A percentile compares a stretch with the other conserved stretches of the same genome.
Conservation (phyloP, 1,140 invertebrate genomes). For the Mesaphorura yosii region DNA sequence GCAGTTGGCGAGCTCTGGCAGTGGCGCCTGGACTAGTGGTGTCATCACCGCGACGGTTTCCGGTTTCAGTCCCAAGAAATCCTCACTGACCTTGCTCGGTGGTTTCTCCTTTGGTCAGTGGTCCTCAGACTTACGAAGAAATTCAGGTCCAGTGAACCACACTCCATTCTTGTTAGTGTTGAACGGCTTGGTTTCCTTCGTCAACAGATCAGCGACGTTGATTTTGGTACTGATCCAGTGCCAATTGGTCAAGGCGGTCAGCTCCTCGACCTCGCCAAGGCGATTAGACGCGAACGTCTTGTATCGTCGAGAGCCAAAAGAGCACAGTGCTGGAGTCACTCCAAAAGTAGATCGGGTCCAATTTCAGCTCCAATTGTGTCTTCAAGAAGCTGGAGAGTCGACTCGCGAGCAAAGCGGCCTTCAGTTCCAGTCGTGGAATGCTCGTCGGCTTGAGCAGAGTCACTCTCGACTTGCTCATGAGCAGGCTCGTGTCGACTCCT, state of each 20-base stretch:
- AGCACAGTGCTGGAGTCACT: conserved; percentile 22
- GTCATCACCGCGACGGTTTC: too few relatives aligned
- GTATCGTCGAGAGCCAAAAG: conserved; percentile 14
- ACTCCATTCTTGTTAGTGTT: background rate
- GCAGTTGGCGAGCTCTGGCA: too few relatives aligned
- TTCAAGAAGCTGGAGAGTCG: conserved; percentile 25
- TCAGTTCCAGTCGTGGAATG: conserved; percentile 38
- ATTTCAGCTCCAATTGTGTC: too few relatives aligned
- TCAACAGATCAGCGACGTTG: conserved; percentile 13
- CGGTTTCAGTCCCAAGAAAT: too few relatives aligned
- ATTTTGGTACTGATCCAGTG: conserved; percentile 5
- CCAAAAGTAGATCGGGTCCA: conserved; percentile 15
- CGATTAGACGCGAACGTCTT: conserved; percentile 22
- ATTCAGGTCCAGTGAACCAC: conserved; percentile 1
- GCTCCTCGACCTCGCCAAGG: conserved; percentile 13
- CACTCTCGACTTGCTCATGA: conserved; percentile 33
- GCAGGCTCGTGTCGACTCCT: conserved; percentile 19
- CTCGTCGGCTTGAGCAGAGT: too few relatives aligned
- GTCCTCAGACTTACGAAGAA: background rate
- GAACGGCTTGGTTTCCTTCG: background rate
- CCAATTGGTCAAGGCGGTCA: background rate
- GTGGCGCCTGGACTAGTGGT: too few relatives aligned
- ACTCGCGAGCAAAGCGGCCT: conserved; percentile 35
- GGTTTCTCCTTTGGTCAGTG: background rate
- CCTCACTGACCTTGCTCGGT: too few relatives aligned